Evolutionary conservation across 2,113 vertebrate genomes (phyloP).

Genomic region (Amia ocellicauda): DNA sequence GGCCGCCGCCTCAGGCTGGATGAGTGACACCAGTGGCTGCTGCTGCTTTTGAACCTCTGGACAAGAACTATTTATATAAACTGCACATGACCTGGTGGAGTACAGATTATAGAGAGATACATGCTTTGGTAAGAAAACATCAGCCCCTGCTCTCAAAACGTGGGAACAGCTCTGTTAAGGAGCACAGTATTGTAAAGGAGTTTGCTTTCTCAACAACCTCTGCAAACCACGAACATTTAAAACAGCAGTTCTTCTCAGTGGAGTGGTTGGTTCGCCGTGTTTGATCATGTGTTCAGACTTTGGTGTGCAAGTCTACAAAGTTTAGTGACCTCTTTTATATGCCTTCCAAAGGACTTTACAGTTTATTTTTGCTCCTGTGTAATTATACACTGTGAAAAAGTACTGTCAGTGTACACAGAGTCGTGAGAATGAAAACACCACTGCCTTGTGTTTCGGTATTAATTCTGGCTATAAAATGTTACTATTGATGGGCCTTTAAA

Average conservation of each 20-base stretch:
- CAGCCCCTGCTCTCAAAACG: too few species aligned
- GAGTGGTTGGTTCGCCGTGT: conserved; percentile 42
- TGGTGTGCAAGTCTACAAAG: conserved; percentile 35
- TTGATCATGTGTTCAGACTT: conserved; percentile 42
- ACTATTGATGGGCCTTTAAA: not conserved
- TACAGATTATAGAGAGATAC: too few species aligned
- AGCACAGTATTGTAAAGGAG: too few species aligned
- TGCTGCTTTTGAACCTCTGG: too few species aligned
- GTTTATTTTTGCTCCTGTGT: conserved; percentile 62
- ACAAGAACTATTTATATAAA: too few species aligned
- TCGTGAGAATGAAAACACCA: conserved; percentile 57
- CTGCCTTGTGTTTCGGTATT: not conserved
- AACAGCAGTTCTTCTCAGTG: conserved; percentile 38
- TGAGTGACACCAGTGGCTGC: too few species aligned
- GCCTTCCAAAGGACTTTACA: conserved; percentile 27
- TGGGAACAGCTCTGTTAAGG: too few species aligned
- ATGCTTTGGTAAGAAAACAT: too few species aligned
- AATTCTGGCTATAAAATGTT: not conserved
- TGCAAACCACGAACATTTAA: conserved; percentile 35
- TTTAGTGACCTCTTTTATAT: conserved; percentile 22
- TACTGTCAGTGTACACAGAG: conserved; percentile 59
- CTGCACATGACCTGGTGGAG: too few species aligned
- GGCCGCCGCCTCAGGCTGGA: too few species aligned
- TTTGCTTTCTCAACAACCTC: not conserved
- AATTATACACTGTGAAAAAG: conserved; percentile 50